Base-by-base conservation (phyloP, 2,797 vertebrate species). In the Petrocephalus sullivani region DNA sequence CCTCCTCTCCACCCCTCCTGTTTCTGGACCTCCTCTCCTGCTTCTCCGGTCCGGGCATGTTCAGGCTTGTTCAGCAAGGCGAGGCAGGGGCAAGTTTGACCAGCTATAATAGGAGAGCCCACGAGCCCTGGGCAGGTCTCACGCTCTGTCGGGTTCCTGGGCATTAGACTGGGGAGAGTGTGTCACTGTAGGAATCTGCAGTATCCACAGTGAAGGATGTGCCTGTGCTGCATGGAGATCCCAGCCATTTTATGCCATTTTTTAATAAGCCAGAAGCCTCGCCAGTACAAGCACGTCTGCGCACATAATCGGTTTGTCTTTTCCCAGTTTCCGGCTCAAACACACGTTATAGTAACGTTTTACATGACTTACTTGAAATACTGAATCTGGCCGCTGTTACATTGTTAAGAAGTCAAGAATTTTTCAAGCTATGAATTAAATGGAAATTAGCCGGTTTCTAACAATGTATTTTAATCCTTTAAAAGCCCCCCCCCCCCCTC, bases 1-100 rank as follows among this genome's bases (percentile, higher is more conserved):
- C 87, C 67, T 86, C 58, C 61, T 53, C 86, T 81, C 90, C 10
- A 58, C 49, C 56, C 64, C 83, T 60, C 37, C 46, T 41, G 16
- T 49, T 33, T 57, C 58, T 14, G 3, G 10, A 82, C 54, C 16
- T 53, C 87, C 88, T 91, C 83, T 91, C 67, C 87, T 89, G 28
- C 23, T 33, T 85, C 81, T 91, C 93, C 93, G 92, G 94, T 86
- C 92, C 89, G 87, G 93, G 93, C 94, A 91, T 92, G 93, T 91
- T 5, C 1, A 71, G 90, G 93, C 94, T 91, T 93, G 93, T 92
- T 5, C 1, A 64, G 57, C 21, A 21, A 46, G 85, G 81, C 23
- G 28, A 53, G 81, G 37, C n/a, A 6, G 78, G 3, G 84, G 16
- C 23, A 8, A 4, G 81, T 83, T 28, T 51, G 78, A 6, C n/a